These are phyloP conservation scores for Parascotia fuliginaria DNA, from an alignment of 2,888 invertebrate species.

Conservation along the genomic window DNA sequence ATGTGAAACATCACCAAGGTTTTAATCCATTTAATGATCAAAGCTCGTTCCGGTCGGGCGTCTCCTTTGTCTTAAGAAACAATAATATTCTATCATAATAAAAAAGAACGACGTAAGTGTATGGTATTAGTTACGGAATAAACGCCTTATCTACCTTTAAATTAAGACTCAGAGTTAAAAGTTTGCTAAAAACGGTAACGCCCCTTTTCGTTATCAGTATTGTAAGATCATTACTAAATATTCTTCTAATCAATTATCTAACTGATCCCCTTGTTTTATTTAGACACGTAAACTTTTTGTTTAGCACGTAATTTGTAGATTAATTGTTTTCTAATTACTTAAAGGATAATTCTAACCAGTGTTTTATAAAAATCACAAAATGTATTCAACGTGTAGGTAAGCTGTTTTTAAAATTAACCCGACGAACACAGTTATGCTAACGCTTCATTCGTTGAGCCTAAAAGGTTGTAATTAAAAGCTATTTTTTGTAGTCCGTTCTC, in stretches of 20 bases:
- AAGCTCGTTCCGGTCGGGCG: slow-evolving; percentile 37
- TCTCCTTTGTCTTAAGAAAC: slow-evolving; percentile 46
- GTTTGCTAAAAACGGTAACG: too few species aligned
- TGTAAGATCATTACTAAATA: slow-evolving; percentile 34
- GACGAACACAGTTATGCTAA: slow-evolving; percentile 4
- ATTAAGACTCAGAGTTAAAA: too few species aligned
- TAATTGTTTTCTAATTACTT: slow-evolving; percentile 10
- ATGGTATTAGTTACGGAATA: too few species aligned
- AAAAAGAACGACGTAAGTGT: too few species aligned
- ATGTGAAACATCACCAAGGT: slow-evolving; percentile 42
- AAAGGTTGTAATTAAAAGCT: neutral
- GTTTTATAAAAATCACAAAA: neutral
- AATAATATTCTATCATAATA: too few species aligned
- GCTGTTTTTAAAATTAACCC: slow-evolving; percentile 10
- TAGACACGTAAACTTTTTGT: neutral
- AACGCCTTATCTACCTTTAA: too few species aligned
- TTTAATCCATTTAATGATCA: slow-evolving; percentile 44
- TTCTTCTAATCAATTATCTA: slow-evolving; percentile 45
- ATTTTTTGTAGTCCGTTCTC: neutral
- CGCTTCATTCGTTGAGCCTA: slow-evolving; percentile 5
- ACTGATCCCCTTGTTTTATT: slow-evolving; percentile 29
- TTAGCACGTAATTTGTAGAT: slow-evolving; percentile 10
- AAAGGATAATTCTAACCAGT: neutral
- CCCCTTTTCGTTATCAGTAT: too few species aligned
- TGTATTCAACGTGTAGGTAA: neutral